These are phyloP conservation scores for Pelecanoides urinatrix DNA, from an alignment of 2,113 vertebrate species.

Conservation along the genomic window DNA sequence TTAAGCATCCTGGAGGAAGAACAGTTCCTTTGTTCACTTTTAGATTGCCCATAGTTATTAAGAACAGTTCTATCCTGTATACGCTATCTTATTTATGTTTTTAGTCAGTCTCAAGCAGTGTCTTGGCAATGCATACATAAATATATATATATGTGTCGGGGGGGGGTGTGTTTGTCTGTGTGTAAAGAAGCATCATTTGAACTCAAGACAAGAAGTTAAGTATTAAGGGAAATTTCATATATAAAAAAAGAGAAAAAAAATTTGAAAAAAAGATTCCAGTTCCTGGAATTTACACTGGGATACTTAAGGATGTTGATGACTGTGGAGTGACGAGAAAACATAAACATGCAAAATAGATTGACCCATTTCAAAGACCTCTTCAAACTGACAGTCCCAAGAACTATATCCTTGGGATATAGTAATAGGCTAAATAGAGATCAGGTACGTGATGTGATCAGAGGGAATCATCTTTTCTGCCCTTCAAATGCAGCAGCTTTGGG, in stretches of 20 bases:
- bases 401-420: neutral
- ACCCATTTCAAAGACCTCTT: neutral
- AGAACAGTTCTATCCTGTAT: neutral
- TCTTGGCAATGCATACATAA: neutral
- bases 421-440: neutral
- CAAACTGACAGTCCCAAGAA: neutral
- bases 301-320: neutral
- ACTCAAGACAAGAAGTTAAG: neutral
- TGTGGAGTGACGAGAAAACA: neutral
- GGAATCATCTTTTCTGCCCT: neutral
- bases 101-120: neutral
- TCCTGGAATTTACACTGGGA: neutral
- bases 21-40: neutral
- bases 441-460: neutral
- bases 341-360: neutral
- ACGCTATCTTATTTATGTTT: neutral
- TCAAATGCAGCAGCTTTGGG: neutral
- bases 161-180: neutral
- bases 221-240: neutral
- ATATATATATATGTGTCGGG: accelerated
- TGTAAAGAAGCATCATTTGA: neutral
- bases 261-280: neutral
- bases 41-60: neutral
- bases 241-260: neutral
- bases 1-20: neutral